Percentiles rank a stretch among this genome's conserved stretches.
These are phyloP conservation scores for Regulus satrapa DNA, from an alignment of 2,113 vertebrate species.

Conservation along the genomic window DNA sequence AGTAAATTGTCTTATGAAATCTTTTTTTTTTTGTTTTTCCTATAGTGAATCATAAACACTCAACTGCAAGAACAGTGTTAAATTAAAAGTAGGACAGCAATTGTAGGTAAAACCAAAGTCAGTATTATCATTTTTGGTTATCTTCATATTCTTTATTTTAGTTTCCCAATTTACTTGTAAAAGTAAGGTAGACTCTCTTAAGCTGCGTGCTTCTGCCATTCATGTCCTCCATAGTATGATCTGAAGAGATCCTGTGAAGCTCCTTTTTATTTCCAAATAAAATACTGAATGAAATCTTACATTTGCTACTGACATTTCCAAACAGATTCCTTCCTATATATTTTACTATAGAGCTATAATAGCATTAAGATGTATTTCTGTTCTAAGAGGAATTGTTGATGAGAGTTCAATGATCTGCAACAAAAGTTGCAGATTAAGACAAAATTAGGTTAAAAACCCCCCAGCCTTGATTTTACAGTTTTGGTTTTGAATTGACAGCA, in stretches of 20 bases:
- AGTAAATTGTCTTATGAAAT: background rate
- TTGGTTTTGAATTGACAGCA: background rate
- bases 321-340: background rate
- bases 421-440: background rate
- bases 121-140: background rate
- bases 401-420: background rate
- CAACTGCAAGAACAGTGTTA: background rate
- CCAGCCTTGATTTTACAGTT: background rate
- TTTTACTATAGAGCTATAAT: background rate
- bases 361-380: background rate
- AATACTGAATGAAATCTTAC: background rate
- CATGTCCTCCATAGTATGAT: background rate
- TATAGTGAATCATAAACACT: background rate
- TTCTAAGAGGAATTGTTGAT: background rate
- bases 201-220: background rate
- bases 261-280: background rate
- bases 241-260: background rate
- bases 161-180: background rate
- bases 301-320: background rate
- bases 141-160: background rate
- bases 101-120: background rate
- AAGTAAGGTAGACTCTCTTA: background rate
- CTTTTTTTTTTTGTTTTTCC: background rate
- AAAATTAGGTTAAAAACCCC: background rate
- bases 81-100: background rate